These are phyloP conservation scores for Falco punctatus DNA, from an alignment of 2,113 vertebrate species.

Conservation along the genomic window DNA sequence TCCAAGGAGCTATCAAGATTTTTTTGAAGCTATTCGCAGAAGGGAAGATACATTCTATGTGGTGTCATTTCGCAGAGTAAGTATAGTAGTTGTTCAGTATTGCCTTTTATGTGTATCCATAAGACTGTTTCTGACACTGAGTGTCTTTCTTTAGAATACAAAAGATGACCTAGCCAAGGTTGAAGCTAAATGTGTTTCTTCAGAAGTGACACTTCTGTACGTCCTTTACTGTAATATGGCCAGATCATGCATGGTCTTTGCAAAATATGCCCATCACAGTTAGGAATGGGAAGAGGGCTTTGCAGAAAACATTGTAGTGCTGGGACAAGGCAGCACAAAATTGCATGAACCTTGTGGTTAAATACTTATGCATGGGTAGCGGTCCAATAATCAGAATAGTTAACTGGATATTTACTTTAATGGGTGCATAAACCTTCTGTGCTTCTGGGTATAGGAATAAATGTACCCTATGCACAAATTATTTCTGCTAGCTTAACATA, in stretches of 20 bases:
- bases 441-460: neutral
- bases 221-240: neutral
- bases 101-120: neutral
- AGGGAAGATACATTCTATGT: constrained; percentile 93
- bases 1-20: constrained; percentile 86
- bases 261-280: neutral
- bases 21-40: constrained; percentile 90
- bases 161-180: neutral
- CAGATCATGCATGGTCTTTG: neutral
- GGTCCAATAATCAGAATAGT: neutral
- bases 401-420: neutral
- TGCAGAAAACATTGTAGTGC: neutral
- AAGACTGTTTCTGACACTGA: neutral
- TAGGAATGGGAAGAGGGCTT: neutral
- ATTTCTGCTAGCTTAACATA: neutral
- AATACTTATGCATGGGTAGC: neutral
- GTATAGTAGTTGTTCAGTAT: constrained; percentile 18
- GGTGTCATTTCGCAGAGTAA: constrained; percentile 94
- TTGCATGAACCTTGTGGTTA: neutral
- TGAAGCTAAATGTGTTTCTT: neutral
- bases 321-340: neutral
- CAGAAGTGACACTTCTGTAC: neutral
- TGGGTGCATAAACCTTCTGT: neutral
- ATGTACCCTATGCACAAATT: neutral
- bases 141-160: neutral